Evolutionary conservation across 2,797 vertebrate species (phyloP), one percentile per base, ranked within the genome.

Genomic region (Lithobates sylvaticus): DNA sequence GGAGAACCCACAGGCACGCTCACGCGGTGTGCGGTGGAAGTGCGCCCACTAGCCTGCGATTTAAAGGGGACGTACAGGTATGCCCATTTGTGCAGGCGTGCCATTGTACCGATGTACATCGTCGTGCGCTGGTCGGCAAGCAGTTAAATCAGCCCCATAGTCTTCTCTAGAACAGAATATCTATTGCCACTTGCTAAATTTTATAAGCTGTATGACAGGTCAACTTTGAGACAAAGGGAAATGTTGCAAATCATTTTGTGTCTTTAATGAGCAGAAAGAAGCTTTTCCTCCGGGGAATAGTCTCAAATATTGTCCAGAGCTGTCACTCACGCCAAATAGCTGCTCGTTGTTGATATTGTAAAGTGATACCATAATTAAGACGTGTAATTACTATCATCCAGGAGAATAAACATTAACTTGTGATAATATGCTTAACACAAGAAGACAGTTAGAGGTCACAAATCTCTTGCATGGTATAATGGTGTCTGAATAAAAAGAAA

Each of bases 191-290:
- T 82, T 39, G 39, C 39, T 39, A 39, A 39, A 10, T 76, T 76
- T 34, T 29, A 61, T 76, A 54, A 54, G 15, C 50, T 54, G 50
- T 54, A 18, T 54, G 50, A 54, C 50, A 54, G 50, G 50, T 16
- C 50, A 54, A 54, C 50, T 54, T 54, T 16, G 50, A 54, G 23
- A 42, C 26, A 47, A 74, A 74, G 47, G 72, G 3, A 61, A 13
- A 16, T 18, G 16, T 13, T 54, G 50, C 50, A 16, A 54, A 54
- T 54, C 50, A 5, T 54, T 16, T 54, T 54, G 50, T 39, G 23
- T 78, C 3, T 39, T 64, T 76, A 76, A 76, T 76, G 26, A 76
- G 61, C 61, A 65, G 61, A 21, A 65, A 23, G 61, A 23, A 9
- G 21, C 10, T 26, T 65, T 65, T 26, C 23, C 61, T 65, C 50